Evolutionary conservation across 2,113 vertebrate species (phyloP).

Genomic region (Pelodiscus sinensis): DNA sequence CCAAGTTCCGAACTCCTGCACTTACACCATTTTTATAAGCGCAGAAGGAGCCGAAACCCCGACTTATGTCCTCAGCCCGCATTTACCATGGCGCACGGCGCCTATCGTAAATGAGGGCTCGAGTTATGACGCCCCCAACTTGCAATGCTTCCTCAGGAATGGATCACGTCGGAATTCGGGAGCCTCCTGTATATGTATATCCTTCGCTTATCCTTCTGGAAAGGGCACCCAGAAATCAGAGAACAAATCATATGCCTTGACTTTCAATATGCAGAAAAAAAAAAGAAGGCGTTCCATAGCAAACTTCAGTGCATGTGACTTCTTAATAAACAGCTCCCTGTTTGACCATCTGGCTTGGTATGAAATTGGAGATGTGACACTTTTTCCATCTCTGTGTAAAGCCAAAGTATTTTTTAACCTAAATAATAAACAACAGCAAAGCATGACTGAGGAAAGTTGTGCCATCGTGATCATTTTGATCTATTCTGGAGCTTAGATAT

Average conservation of each 20-base stretch:
- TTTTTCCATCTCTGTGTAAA: background rate
- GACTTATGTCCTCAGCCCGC: no score
- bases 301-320: background rate
- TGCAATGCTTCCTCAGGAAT: no score
- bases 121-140: no score
- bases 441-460: background rate
- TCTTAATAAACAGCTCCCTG: background rate
- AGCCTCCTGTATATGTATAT: background rate
- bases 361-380: background rate
- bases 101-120: no score
- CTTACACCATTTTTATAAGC: no score
- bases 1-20: no score
- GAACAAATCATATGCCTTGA: background rate
- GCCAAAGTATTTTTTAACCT: background rate
- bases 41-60: no score
- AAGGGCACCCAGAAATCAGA: background rate
- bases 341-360: background rate
- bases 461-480: background rate
- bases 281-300: background rate
- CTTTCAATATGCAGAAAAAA: background rate
- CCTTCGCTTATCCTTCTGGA: background rate
- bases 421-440: background rate
- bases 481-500: background rate
- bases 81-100: no score
- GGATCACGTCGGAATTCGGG: no score